Evolutionary conservation across 2,797 vertebrate species (phyloP).

Genomic region (Macropodus opercularis): DNA sequence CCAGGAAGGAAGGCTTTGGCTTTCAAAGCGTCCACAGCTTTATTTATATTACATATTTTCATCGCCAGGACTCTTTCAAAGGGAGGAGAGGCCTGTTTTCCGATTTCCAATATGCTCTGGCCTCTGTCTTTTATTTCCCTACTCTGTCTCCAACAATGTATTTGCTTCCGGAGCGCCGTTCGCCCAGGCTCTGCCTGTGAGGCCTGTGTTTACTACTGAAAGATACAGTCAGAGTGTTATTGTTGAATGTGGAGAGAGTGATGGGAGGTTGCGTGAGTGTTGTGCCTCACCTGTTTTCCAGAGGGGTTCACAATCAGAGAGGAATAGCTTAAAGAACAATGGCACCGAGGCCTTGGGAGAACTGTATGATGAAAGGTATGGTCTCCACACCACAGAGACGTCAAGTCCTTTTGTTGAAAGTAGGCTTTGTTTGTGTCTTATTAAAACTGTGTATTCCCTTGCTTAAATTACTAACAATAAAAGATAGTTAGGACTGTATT

Average conservation of each 20-base stretch:
- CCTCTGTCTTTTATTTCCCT: slow-evolving; percentile 70
- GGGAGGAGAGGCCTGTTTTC: slow-evolving; percentile 74
- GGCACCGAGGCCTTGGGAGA: slow-evolving; percentile 66
- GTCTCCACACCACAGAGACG: slow-evolving; percentile 47
- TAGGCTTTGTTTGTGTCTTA: slow-evolving; percentile 45
- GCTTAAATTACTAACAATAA: slow-evolving; percentile 44
- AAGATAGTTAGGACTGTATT: slow-evolving; percentile 37
- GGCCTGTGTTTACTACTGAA: slow-evolving; percentile 68
- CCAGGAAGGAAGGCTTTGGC: slow-evolving; percentile 87
- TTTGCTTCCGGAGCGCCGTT: slow-evolving; percentile 71
- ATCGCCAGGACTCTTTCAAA: slow-evolving; percentile 82
- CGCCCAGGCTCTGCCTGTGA: slow-evolving; percentile 47
- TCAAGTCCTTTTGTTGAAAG: slow-evolving; percentile 50
- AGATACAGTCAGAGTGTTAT: slow-evolving; percentile 71
- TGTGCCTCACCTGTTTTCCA: slow-evolving; percentile 76
- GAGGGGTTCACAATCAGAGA: slow-evolving; percentile 50
- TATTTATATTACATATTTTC: slow-evolving; percentile 90
- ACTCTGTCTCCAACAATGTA: slow-evolving; percentile 65
- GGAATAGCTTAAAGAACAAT: slow-evolving; percentile 66
- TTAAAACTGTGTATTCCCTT: slow-evolving; percentile 35
- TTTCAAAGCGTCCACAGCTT: slow-evolving; percentile 85
- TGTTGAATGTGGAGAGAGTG: slow-evolving; percentile 66
- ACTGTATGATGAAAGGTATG: slow-evolving; percentile 68
- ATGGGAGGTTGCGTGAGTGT: slow-evolving; percentile 69
- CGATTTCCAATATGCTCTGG: slow-evolving; percentile 71